Conservation (phyloP, 2,888 invertebrate genomes). For the Germaria angustata region DNA sequence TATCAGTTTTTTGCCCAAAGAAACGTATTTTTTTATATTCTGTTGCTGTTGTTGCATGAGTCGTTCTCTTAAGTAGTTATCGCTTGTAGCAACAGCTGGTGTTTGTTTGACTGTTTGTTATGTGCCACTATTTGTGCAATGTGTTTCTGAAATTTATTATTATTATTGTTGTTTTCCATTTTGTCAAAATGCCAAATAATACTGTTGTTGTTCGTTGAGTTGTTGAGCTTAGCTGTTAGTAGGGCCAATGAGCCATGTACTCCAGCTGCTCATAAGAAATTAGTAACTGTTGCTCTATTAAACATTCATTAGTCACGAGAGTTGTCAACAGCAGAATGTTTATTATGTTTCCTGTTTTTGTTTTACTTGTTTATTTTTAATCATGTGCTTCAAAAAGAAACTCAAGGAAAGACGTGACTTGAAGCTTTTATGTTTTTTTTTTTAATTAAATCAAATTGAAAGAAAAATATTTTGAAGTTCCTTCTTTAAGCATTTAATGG, state of each 20-base stretch:
- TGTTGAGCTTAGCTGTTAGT: slow-evolving; percentile 13
- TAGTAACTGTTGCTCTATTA: slow-evolving; percentile 66
- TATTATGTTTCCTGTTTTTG: slow-evolving; percentile 37
- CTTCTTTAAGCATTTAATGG: too few species aligned
- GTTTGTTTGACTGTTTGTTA: background rate
- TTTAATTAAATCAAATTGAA: too few species aligned
- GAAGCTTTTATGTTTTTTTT: too few species aligned
- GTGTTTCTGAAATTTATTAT: background rate
- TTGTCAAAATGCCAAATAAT: slow-evolving; percentile 61
- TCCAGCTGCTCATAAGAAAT: slow-evolving; percentile 59
- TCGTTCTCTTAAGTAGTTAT: background rate
- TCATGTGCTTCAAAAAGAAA: background rate
- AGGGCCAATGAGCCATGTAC: slow-evolving; percentile 13
- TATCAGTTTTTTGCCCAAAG: slow-evolving; percentile 26
- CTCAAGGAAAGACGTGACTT: slow-evolving; percentile 26
- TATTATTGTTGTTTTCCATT: slow-evolving; percentile 21
- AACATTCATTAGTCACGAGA: slow-evolving; percentile 61
- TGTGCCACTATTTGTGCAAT: slow-evolving; percentile 15
- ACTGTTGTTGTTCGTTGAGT: slow-evolving; percentile 9
- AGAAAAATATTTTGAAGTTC: too few species aligned
- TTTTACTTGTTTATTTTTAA: slow-evolving; percentile 12
- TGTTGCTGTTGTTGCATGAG: background rate
- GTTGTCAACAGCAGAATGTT: slow-evolving; percentile 54
- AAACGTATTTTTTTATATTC: slow-evolving; percentile 11
- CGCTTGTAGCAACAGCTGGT: slow-evolving; percentile 26